Conservation (phyloP, 2,888 invertebrate genomes). For the Schrankia costaestrigalis region DNA sequence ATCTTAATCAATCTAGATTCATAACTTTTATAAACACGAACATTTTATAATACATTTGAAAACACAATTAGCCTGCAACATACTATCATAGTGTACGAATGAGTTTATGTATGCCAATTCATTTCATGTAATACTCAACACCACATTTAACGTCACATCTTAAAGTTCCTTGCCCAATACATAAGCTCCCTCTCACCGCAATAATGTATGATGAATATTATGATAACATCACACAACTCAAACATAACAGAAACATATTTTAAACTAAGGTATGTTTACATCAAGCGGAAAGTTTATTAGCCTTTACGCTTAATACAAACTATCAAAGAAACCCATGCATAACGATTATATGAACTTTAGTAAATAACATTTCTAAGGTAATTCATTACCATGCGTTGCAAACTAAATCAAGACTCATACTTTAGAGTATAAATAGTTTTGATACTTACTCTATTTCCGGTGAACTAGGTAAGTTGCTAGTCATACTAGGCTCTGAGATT, state of each 20-base stretch:
- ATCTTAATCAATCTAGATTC: too few relatives aligned
- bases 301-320: constrained; percentile 5
- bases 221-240: constrained; percentile 48
- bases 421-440: constrained; percentile 18
- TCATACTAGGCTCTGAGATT: constrained; percentile 78
- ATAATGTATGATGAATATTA: constrained; percentile 46
- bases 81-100: constrained; percentile 35
- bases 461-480: constrained; percentile 82
- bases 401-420: constrained; percentile 28
- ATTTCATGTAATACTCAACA: constrained; percentile 47
- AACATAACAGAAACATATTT: constrained; percentile 17
- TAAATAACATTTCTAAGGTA: constrained; percentile 22
- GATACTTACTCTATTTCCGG: constrained; percentile 85
- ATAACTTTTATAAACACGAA: too few relatives aligned
- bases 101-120: constrained; percentile 44
- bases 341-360: constrained; percentile 24
- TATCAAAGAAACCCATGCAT: constrained; percentile 9
- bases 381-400: constrained; percentile 37
- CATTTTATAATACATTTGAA: too few relatives aligned
- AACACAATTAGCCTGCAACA: too few relatives aligned
- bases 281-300: constrained; percentile 3
- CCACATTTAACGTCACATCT: constrained; percentile 24
- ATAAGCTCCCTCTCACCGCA: constrained; percentile 56
- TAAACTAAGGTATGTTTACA: constrained; percentile 16
- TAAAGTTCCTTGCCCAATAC: constrained; percentile 35